Evolutionary conservation across 2,888 invertebrate species (phyloP), one percentile per base, ranked within the genome.

Genomic region (Desoria tigrina): DNA sequence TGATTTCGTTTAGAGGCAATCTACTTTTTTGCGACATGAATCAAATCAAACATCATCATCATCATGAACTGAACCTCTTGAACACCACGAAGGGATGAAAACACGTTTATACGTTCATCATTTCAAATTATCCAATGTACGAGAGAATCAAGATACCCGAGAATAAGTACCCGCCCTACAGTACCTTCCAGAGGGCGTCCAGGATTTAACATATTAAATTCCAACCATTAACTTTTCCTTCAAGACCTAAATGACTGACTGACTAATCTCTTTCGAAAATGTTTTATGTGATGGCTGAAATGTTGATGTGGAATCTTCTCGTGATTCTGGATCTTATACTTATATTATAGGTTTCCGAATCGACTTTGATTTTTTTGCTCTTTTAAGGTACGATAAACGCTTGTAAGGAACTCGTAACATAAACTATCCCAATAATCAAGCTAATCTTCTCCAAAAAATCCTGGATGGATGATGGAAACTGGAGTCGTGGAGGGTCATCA

Each of bases 261-360:
- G 60, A 65, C 65, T 71, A 71, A 71, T 71, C 71, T 71, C 59
- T 42, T 49, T 42, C 58, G n/a, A 54, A 54, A n/a, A 54, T 54
- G 54, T 26, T 54, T 54, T 54, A n/a, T 32, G 32, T 32, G 32
- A 32, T 7, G 32, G 32, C 32, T 32, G 32, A 7, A 32, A 32
- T 32, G 32, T 32, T 32, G 32, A 32, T 32, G 32, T 32, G 4
- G 32, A 32, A 32, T 32, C 32, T 11, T 32, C 32, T 32, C 32
- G 4, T n/a, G n/a, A n/a, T 11, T 32, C 32, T 32, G 32, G 32
- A 32, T 32, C 6, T 32, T 32, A n/a, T n/a, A n/a, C n/a, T n/a
- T n/a, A n/a, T n/a, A n/a, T n/a, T n/a, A n/a, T 32, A 11, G 11
- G 32, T 11, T 32, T 32, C 11, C 32, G 11, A 11, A 32, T 32